Evolutionary conservation across 2,113 vertebrate genomes (phyloP).

Genomic region (Gnathonemus longibarbis): DNA sequence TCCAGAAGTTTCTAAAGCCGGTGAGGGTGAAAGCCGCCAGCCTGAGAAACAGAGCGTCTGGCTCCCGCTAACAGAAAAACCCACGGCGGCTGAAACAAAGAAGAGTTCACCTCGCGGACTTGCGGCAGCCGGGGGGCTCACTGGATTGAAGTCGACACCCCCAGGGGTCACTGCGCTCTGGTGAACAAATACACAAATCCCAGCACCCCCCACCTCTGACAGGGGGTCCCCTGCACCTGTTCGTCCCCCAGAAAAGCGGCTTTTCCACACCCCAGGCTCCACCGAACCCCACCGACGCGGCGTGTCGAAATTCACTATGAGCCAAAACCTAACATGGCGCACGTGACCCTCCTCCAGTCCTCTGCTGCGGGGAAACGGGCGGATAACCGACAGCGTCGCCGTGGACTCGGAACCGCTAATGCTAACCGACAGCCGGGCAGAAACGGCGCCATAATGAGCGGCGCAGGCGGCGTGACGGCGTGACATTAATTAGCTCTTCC

Average conservation of each 20-base stretch:
- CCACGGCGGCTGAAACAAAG: background rate
- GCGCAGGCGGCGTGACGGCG: slow-evolving; percentile 20
- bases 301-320: background rate
- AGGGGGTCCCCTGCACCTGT: background rate
- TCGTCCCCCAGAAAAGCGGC: background rate
- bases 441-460: slow-evolving; percentile 21
- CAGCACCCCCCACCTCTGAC: background rate
- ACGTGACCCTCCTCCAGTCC: background rate
- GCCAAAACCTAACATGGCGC: background rate
- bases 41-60: background rate
- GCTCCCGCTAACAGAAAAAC: background rate
- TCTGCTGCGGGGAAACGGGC: background rate
- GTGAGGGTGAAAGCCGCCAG: background rate
- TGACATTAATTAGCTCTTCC: slow-evolving; percentile 27
- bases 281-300: background rate
- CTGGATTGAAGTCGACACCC: background rate
- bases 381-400: slow-evolving; percentile 12
- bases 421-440: slow-evolving; percentile 14
- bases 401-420: background rate
- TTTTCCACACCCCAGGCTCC: background rate
- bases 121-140: background rate
- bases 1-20: background rate
- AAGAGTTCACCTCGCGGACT: background rate
- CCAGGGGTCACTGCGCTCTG: background rate
- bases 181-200: background rate